Conservation (phyloP, 2,113 vertebrate species). For the Meleagris gallopavo region DNA sequence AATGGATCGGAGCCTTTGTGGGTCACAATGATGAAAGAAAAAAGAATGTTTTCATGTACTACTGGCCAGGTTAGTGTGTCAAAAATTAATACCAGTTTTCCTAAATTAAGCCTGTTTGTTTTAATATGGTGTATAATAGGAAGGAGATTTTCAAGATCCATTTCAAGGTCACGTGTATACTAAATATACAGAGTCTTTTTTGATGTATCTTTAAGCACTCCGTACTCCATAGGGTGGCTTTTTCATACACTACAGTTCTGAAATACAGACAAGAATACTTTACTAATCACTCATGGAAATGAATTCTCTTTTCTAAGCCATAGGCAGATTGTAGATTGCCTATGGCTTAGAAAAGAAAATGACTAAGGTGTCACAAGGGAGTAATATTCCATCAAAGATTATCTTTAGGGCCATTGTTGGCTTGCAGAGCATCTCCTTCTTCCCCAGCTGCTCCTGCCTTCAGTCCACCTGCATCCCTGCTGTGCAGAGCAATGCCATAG, state of each 20-base stretch:
- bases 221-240: neutral
- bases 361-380: neutral
- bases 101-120: neutral
- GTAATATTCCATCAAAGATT: neutral
- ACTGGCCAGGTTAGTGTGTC: slow-evolving; percentile 91
- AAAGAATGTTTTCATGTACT: slow-evolving; percentile 91
- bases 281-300: neutral
- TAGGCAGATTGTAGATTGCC: neutral
- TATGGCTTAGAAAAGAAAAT: neutral
- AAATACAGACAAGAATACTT: neutral
- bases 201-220: neutral
- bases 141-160: slow-evolving; percentile 16
- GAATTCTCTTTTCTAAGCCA: neutral
- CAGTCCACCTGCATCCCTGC: neutral
- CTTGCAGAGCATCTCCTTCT: neutral
- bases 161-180: neutral
- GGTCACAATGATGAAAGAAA: slow-evolving; percentile 90
- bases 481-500: neutral
- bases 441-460: neutral
- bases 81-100: neutral
- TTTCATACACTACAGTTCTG: neutral
- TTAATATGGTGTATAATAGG: neutral
- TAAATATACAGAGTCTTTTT: neutral
- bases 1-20: slow-evolving; percentile 93
- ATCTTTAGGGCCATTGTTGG: neutral